These are phyloP conservation scores for Sander vitreus DNA, from an alignment of 2,113 vertebrate genomes.

Conservation along the genomic window DNA sequence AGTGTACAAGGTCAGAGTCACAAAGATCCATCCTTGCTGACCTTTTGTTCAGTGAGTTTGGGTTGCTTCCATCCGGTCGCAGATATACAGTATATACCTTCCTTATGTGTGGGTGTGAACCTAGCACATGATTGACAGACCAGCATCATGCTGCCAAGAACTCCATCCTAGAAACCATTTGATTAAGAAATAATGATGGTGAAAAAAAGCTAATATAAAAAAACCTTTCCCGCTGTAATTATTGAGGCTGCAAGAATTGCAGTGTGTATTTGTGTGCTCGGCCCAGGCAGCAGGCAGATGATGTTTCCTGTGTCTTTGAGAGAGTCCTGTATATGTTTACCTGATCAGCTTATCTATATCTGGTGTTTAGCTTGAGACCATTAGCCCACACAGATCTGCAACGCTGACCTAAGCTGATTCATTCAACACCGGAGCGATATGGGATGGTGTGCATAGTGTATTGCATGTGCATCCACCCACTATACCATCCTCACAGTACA, in stretches of 20 bases:
- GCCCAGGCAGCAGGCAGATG: background rate
- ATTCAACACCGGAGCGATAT: slow-evolving; percentile 16
- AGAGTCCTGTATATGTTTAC: background rate
- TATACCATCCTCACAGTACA: background rate
- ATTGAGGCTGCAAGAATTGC: background rate
- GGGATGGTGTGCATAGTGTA: background rate
- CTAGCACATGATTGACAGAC: slow-evolving; percentile 4
- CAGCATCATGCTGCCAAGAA: background rate
- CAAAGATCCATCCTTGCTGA: background rate
- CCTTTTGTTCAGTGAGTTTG: background rate
- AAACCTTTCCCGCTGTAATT: slow-evolving; percentile 20
- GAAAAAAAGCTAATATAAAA: background rate
- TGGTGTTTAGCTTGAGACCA: background rate
- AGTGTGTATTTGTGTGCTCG: background rate
- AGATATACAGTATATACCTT: background rate
- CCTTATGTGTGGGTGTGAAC: background rate
- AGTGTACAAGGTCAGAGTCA: background rate
- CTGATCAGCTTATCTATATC: slow-evolving; percentile 8
- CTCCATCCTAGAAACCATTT: slow-evolving; percentile 11
- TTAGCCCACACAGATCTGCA: slow-evolving; percentile 16
- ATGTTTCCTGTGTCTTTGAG: background rate
- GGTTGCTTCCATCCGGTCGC: background rate
- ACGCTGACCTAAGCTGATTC: slow-evolving; percentile 26
- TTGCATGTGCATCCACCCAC: background rate
- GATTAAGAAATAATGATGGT: slow-evolving; percentile 28